Percentiles rank a stretch among this genome's conserved stretches.
Conservation (phyloP, 2,113 vertebrate species). For the Maccullochella peelii region DNA sequence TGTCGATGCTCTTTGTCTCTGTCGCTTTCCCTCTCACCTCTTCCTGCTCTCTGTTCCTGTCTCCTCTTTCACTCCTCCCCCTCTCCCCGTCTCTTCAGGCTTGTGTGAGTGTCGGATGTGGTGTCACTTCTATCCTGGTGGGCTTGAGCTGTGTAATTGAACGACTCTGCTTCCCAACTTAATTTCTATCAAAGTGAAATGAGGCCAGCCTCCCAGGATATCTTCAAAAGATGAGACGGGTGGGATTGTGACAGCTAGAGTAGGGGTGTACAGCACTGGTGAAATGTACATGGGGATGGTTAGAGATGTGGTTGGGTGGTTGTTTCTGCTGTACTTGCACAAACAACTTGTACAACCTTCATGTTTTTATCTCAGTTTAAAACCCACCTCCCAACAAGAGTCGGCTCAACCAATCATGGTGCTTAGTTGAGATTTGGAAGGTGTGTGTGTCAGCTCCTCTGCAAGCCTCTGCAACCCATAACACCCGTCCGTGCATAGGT, state of each 20-base stretch:
- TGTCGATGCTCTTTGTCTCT: constrained; percentile 44
- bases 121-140: constrained; percentile 51
- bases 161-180: constrained; percentile 47
- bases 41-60: constrained; percentile 27
- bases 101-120: constrained; percentile 29
- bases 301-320: not conserved
- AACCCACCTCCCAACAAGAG: not conserved
- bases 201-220: constrained; percentile 43
- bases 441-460: not conserved
- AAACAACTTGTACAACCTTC: not conserved
- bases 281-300: not conserved
- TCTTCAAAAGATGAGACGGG: constrained; percentile 9
- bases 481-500: not conserved
- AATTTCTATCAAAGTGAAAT: constrained; percentile 60
- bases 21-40: constrained; percentile 27
- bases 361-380: not conserved
- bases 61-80: not conserved
- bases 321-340: not conserved
- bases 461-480: not conserved
- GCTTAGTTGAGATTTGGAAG: not conserved
- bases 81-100: constrained; percentile 15
- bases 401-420: not conserved
- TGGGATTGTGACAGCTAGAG: not conserved
- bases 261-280: not conserved
- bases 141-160: constrained; percentile 51